phyloP scores from a whole-genome alignment of 2,113 vertebrate genomes.

The Panthera uncia region DNA sequence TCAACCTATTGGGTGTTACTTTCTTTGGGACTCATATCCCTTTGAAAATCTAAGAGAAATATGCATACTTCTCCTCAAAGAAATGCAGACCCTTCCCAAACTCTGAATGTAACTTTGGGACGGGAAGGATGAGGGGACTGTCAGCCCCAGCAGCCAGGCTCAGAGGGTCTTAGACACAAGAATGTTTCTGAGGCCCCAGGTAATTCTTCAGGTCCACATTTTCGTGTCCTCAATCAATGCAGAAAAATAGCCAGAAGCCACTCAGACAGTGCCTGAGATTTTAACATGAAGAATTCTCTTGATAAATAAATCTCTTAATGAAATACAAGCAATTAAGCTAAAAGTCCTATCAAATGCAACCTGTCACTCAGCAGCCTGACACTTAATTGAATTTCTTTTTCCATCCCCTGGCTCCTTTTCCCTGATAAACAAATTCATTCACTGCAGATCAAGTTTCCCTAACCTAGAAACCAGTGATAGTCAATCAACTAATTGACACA shows the following conservation, averaged over 20 bases:
- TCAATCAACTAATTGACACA: conserved; percentile 97
- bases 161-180: not conserved
- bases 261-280: conserved; percentile 68
- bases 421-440: conserved; percentile 92
- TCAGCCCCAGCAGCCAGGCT: not conserved
- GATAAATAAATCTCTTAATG: conserved; percentile 91
- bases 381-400: conserved; percentile 93
- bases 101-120: not conserved
- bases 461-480: conserved; percentile 89
- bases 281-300: conserved; percentile 86
- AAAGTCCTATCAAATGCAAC: conserved; percentile 93
- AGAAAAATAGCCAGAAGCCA: conserved; percentile 56
- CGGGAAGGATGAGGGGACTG: not conserved
- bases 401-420: conserved; percentile 83
- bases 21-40: not conserved
- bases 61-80: not conserved
- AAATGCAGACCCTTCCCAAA: not conserved
- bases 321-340: conserved; percentile 97
- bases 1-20: not conserved
- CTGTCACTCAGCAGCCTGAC: conserved; percentile 90
- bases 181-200: not conserved
- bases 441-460: conserved; percentile 90
- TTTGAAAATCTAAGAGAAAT: not conserved
- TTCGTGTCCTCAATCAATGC: not conserved
- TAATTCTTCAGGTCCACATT: not conserved